Evolutionary conservation across 2,797 vertebrate species (phyloP), one percentile per base, ranked within the genome.

Genomic region (Anabacerthia variegaticeps): DNA sequence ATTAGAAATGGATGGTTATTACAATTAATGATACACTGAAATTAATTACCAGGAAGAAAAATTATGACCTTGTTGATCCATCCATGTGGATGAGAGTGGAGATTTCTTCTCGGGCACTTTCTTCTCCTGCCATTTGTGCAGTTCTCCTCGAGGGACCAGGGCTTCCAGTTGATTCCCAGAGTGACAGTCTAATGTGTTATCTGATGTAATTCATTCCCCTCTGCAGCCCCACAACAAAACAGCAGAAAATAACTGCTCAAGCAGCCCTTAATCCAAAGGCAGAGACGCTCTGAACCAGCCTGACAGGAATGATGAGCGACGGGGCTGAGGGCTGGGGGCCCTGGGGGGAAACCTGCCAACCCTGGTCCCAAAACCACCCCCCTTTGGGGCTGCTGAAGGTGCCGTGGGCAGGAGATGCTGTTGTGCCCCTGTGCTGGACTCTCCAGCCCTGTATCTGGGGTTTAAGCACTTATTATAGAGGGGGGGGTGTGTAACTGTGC

Each of bases 251-350:
- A 78, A 41, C 80, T 13, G 34, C 79, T 94, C 89, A 74, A 7
- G 48, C 88, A 74, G 59, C 90, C 89, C 83, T 77, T 80, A 94
- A 93, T 95, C 89, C 95, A 32, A 28, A 80, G 89, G 89, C 91
- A 88, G 78, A 71, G 82, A 59, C 37, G 17, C 83, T 85, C 43
- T 27, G 93, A 97, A 96, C 97, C 86, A 91, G 95, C 93, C 85
- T 27, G 88, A 94, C 95, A 63, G 96, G 96, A 97, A 92, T 74
- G 95, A 85, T 83, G 86, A 91, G 78, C 6, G 10, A 43, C 71
- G 55, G 78, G 73, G 86, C 71, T n/a, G 79, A 48, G 4, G 68
- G 49, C 85, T 63, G 82, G 94, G 91, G 94, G 88, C 89, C 93
- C 94, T 61, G 62, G 22, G 69, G 94, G 96, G 90, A 82, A 74